Evolutionary conservation across 1,140 invertebrate species (phyloP), one percentile per base, ranked within the genome.

Genomic region (Coenobita brevimanus): DNA sequence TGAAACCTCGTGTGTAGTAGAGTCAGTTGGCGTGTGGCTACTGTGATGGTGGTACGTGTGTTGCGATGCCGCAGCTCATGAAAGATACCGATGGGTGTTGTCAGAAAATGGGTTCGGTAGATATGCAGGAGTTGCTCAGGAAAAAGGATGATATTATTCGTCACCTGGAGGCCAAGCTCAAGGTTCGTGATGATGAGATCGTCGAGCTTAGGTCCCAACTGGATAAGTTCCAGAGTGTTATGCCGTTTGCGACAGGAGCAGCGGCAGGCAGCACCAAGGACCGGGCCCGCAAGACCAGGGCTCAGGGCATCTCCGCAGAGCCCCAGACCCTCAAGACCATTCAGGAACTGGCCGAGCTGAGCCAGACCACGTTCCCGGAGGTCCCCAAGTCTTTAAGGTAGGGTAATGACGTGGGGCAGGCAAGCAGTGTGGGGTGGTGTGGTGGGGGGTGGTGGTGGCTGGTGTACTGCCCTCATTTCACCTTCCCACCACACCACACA

Each of bases 231-330:
- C 96, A 98, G 92, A 97, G 96, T 91, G 96, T 98, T 17, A 95
- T 98, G 90, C 96, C 96, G 2, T 96, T 95, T 83, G 92, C 90
- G 91, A 92, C 84, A 90, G 91, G 43, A 69, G 89, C 69, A 50
- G 82, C 89, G 17, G 89, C 90, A 1, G 82, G 91, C 60, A 75
- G 24, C 75, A 71, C 30, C 27, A 87, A 82, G 30, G 92, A 92
- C 0, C 92, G 93, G 89, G 95, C 94, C 0, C 93, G 96, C 91
- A 96, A 96, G 91, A 96, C 97, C 91, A 93, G 97, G 83, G 97
- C 97, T 10, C 96, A 97, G 93, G 98, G 98, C 80, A 99, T 99
- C 89, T 98, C 97, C 0, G 98, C 97, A 41, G 98, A 98, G 91
- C 97, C 98, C 0, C 97, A 96, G 91, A 95, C 94, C 79, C 94